phyloP scores from a whole-genome alignment of 2,888 invertebrate species.

The Rotaria sp. region DNA sequence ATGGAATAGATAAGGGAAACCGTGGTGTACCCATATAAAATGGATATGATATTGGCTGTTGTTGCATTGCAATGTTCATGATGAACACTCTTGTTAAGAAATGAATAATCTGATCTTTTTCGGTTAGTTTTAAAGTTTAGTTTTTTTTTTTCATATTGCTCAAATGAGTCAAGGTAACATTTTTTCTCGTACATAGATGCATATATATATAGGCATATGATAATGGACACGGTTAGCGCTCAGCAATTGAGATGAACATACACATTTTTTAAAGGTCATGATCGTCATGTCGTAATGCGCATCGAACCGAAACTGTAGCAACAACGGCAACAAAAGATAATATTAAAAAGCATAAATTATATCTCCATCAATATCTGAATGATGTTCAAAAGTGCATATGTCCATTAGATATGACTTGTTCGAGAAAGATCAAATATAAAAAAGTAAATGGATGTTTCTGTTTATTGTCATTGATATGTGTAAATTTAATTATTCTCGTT shows the following conservation, averaged over 20 bases:
- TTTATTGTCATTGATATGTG: background rate
- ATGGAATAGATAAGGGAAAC: background rate
- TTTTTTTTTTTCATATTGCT: background rate
- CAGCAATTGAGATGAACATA: background rate
- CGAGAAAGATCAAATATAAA: background rate
- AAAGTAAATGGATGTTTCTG: background rate
- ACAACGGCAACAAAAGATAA: background rate
- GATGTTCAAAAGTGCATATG: background rate
- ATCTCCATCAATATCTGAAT: background rate
- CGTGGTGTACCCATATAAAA: background rate
- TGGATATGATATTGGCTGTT: background rate
- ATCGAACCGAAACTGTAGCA: background rate
- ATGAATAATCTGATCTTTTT: background rate
- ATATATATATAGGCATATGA: background rate
- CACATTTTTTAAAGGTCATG: background rate
- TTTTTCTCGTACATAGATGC: background rate
- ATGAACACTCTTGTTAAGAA: background rate
- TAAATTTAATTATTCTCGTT: too few species aligned
- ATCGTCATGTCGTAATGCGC: background rate
- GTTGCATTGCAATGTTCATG: background rate
- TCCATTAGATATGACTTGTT: background rate
- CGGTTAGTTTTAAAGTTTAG: background rate
- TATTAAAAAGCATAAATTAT: background rate
- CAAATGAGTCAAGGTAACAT: background rate
- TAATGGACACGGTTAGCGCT: background rate